phyloP scores from a whole-genome alignment of 2,888 invertebrate species.

The Blera fallax region DNA sequence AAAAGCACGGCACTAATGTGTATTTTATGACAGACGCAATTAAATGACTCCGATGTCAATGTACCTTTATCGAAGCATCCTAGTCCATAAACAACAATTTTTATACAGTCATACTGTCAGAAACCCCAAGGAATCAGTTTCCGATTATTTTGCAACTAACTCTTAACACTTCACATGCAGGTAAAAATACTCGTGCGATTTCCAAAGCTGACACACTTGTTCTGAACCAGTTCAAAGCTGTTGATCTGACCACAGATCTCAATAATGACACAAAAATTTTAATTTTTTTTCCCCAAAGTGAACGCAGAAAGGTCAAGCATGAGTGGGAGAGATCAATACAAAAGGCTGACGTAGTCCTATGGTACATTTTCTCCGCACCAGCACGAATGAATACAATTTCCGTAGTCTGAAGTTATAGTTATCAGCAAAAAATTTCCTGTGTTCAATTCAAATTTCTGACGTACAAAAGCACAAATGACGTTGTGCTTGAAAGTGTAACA shows the following conservation, averaged over 20 bases:
- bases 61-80: background rate
- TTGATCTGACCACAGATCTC: background rate
- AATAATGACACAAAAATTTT: background rate
- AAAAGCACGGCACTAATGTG: background rate
- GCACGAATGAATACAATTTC: background rate
- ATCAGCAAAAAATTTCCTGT: background rate
- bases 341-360: background rate
- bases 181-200: background rate
- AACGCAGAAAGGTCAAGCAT: background rate
- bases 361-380: background rate
- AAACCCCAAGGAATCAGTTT: background rate
- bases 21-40: background rate
- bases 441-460: background rate
- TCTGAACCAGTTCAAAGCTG: constrained; percentile 10
- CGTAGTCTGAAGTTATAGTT: background rate
- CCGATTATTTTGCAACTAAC: too few relatives aligned
- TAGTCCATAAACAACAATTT: background rate
- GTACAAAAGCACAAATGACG: background rate
- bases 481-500: background rate
- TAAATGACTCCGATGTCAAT: background rate
- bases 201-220: background rate
- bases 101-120: background rate
- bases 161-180: background rate
- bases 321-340: background rate
- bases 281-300: background rate